Base-by-base conservation (phyloP, 2,113 vertebrate species). In the Maccullochella peelii region DNA sequence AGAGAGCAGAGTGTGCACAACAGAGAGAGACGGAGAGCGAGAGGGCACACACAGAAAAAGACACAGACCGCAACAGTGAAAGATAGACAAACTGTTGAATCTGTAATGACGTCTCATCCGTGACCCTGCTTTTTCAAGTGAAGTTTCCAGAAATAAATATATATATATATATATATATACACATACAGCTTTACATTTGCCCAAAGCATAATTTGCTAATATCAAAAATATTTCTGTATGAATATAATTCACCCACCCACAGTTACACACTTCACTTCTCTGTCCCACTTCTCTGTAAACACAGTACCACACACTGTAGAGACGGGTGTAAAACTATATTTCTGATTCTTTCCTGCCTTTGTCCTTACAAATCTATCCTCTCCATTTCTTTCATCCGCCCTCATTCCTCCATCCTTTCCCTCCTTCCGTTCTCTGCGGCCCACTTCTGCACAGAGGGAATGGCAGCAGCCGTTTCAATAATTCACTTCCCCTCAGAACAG, bases 401-500 rank as follows among this genome's bases (percentile, higher is more conserved):
- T 87, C 57, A 74, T 68, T 71, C 79, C 54, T 82, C 83, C 77
- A 78, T 84, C 71, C 23, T 0, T 74, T 77, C 82, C 68, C 83
- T 86, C 86, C 69, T 75, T 88, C 82, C 84, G 88, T 90, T 89
- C 92, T 92, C 93, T 88, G 71, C 80, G 72, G 88, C 89, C 88
- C 86, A 91, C 87, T 92, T 88, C 87, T 80, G 79, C 90, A 84
- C 87, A 71, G 66, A 87, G 90, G 89, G 88, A 90, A 91, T 70
- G 83, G 89, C 91, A 83, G 85, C 90, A 77, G 74, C 42, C 12
- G 70, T 86, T 94, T 94, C 91, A 93, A 94, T 94, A 91, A 94
- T 94, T 94, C 90, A 94, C 89, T 89, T 83, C 80, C 81, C 89
- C 87, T 88, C 86, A 72, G 91, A 92, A 91, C 92, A 93, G 91